A percentile compares a stretch with the other conserved stretches of the same genome.
phyloP scores from a whole-genome alignment of 2,113 vertebrate species.

The Picathartes gymnocephalus region DNA sequence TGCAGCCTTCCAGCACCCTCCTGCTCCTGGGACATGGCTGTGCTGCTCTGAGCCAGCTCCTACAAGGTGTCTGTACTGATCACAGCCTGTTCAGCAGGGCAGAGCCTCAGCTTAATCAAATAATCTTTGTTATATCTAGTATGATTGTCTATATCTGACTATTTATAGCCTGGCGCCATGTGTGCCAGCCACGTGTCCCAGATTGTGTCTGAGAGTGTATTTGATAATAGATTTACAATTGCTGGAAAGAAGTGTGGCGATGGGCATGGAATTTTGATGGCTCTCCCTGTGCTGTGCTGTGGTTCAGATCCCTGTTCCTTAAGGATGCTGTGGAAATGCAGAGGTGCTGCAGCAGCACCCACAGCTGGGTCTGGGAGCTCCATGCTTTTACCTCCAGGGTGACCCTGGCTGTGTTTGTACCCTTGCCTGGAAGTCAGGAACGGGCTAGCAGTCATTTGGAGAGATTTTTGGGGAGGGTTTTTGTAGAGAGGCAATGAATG shows the following conservation, averaged over 20 bases:
- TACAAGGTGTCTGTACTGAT: background rate
- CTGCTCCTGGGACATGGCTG: background rate
- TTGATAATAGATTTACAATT: slow-evolving; percentile 36
- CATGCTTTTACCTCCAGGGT: background rate
- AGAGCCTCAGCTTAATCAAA: background rate
- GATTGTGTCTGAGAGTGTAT: background rate
- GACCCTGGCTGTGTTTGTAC: background rate
- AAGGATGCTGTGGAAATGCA: background rate
- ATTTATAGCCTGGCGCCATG: background rate
- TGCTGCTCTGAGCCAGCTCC: background rate
- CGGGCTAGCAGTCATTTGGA: background rate
- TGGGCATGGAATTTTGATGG: background rate
- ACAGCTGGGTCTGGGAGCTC: background rate
- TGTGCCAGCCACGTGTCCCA: background rate
- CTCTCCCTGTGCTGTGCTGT: background rate
- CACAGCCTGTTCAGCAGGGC: background rate
- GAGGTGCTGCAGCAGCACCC: background rate
- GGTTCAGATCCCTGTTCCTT: background rate
- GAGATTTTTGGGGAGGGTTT: background rate
- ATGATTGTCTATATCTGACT: background rate
- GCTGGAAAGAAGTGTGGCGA: background rate
- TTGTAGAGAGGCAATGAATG: background rate
- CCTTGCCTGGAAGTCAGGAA: background rate
- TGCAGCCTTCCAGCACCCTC: background rate
- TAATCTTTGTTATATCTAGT: background rate